Evolutionary conservation across 2,113 vertebrate species (phyloP).

Genomic region (Astatoreochromis straeleni): DNA sequence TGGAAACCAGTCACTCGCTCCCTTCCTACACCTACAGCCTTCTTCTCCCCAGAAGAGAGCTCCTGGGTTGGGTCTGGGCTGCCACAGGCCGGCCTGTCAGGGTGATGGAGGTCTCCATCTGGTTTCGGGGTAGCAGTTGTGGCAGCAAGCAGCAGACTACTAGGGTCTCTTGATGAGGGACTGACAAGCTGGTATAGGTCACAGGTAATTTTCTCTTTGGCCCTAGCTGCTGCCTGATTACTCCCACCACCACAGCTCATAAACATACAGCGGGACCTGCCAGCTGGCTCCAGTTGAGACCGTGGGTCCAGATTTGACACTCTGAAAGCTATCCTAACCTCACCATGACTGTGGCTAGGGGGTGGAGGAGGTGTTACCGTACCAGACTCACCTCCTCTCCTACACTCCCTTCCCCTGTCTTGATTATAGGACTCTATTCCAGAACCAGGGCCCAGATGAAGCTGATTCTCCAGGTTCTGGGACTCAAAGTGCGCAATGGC

Average conservation of each 20-base stretch:
- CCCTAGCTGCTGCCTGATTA: conserved; percentile 63
- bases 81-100: conserved; percentile 54
- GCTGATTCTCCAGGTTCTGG: conserved; percentile 64
- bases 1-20: conserved; percentile 84
- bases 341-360: conserved; percentile 67
- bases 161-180: conserved; percentile 77
- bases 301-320: conserved; percentile 82
- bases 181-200: conserved; percentile 92
- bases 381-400: conserved; percentile 23
- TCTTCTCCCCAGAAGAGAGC: conserved; percentile 61
- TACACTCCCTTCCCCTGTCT: conserved; percentile 13
- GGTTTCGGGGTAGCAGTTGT: conserved; percentile 65
- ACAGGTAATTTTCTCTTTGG: conserved; percentile 94
- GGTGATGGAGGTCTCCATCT: conserved; percentile 59
- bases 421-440: conserved; percentile 8
- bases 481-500: conserved; percentile 89
- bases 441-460: conserved; percentile 33
- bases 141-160: conserved; percentile 73
- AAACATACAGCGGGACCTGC: conserved; percentile 76
- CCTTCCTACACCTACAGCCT: conserved; percentile 28
- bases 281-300: conserved; percentile 64
- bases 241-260: conserved; percentile 76
- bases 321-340: conserved; percentile 89
- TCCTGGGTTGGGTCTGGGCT: conserved; percentile 33
- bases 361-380: conserved; percentile 34